A percentile compares a stretch with the other conserved stretches of the same genome.
These are phyloP conservation scores for Cylindroiulus punctatus DNA, from an alignment of 2,888 invertebrate species.

Conservation along the genomic window DNA sequence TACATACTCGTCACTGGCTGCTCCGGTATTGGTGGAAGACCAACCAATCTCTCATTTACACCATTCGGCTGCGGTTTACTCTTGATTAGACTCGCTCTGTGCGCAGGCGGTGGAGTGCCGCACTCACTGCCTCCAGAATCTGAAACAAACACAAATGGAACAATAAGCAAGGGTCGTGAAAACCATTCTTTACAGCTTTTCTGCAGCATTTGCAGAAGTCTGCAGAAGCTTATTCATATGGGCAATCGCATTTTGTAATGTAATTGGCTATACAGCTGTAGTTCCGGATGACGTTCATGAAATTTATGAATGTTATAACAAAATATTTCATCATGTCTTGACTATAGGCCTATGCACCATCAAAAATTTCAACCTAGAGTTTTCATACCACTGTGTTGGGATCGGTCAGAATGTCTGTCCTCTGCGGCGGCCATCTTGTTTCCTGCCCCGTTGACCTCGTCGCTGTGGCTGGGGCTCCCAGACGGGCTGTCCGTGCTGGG, in stretches of 20 bases:
- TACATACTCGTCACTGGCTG: constrained; percentile 55
- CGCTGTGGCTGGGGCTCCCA: constrained; percentile 51
- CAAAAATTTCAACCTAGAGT: too few species aligned
- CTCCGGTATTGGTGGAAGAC: constrained; percentile 31
- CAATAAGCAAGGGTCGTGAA: background rate
- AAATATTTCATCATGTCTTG: too few species aligned
- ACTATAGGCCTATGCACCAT: too few species aligned
- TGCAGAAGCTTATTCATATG: too few species aligned
- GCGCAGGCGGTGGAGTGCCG: constrained; percentile 50
- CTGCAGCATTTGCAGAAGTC: too few species aligned
- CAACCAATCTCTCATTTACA: background rate
- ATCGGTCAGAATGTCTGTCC: background rate
- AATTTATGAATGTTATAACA: too few species aligned
- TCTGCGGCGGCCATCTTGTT: background rate
- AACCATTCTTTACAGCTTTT: too few species aligned
- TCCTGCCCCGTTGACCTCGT: background rate
- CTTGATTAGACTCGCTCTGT: background rate
- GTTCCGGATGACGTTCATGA: too few species aligned
- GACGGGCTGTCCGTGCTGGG: constrained; percentile 58
- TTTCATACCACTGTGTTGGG: background rate
- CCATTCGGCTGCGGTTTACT: background rate
- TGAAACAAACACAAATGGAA: too few species aligned
- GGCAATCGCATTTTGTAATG: too few species aligned
- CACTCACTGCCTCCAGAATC: constrained; percentile 53
- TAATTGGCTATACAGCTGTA: too few species aligned